Base-by-base conservation (phyloP, 2,113 vertebrate species). In the Vulpes ferrilata region DNA sequence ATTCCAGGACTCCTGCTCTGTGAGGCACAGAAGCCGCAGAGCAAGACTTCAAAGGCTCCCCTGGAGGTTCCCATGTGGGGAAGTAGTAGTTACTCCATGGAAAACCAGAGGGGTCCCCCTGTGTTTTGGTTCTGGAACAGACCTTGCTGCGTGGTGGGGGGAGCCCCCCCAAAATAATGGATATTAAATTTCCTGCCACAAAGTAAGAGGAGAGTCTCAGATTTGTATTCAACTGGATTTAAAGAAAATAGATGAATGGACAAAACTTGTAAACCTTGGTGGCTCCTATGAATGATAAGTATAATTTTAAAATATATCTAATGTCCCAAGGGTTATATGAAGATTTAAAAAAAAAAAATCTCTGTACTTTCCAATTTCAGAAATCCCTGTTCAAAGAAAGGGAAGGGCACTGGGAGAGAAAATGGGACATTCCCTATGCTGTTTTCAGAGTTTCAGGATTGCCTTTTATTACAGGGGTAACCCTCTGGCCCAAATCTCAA, bases 261-360 rank as follows among this genome's bases (percentile, higher is more conserved):
- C 22, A 89, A 53, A 80, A 84, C 59, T 87, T 84, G 0, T 12
- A 96, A 86, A 92, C 3, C 9, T 87, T 27, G 57, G 43, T 87
- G n/a, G 76, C 27, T 11, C 38, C 32, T 62, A 85, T 69, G 22
- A 93, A 73, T 53, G 7, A 78, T 83, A 55, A 93, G 64, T 20
- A 76, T 32, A 60, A 91, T 76, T 93, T 93, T 7, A 60, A 85
- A 93, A 65, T 48, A 80, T 89, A 83, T 82, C 71, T 78, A 92
- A 83, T 67, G 17, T 4, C 51, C 60, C 32, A 90, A 93, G 11
- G n/a, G 69, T 35, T 86, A 86, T 4, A 79, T 83, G 53, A 93
- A 71, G 25, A 27, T 25, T 25, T n/a, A 10, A 3, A n/a, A 35
- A 55, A 71, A 27, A 71, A 27, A 88, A 65, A 76, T 48, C 8